Base-by-base conservation (phyloP, 2,888 invertebrate genomes). In the Drosophila mettleri region DNA sequence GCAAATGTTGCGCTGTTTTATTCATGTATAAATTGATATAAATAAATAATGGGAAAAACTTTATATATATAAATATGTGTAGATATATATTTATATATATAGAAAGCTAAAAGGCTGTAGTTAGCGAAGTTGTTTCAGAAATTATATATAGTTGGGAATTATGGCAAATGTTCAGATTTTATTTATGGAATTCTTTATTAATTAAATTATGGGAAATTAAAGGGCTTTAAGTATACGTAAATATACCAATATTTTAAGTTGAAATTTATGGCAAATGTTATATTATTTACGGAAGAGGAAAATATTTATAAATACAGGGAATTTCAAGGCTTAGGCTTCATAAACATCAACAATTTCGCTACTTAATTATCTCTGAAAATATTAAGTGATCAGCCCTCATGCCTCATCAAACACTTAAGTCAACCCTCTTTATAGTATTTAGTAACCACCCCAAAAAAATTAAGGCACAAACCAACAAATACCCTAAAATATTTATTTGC, bases 381-480 rank as follows among this genome's bases (percentile, higher is more conserved):
- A 7, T 45, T 27, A 45, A 45, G 27, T 38, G n/a, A 18, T 7
- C 31, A 22, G 16, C 63, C 38, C 61, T 63, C 46, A 63, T 62
- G 38, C n/a, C 45, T 45, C 45, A 29, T 27, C 45, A 45, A 29
- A 27, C 18, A 63, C 18, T 39, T 48, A 27, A 63, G 39, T 24
- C 18, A 46, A 31, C 62, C 64, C 64, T 63, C 62, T 24, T n/a
- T 22, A 22, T 45, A 45, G 29, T 10, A 22, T 60, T 38, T 18
- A 45, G n/a, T 41, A n/a, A 59, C 46, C 46, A 46, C 46, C 46
- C 46, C 7, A 20, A 46, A 14, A 20, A 4, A 18, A 18, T 31
- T 20, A 18, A 31, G 18, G 4, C 31, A 14, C 20, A 20, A 48
- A 14, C 14, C 27, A 31, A 48, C 20, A 14, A 48, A 31, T 48